Conservation (phyloP, 2,888 invertebrate genomes). For the Cancer borealis region DNA sequence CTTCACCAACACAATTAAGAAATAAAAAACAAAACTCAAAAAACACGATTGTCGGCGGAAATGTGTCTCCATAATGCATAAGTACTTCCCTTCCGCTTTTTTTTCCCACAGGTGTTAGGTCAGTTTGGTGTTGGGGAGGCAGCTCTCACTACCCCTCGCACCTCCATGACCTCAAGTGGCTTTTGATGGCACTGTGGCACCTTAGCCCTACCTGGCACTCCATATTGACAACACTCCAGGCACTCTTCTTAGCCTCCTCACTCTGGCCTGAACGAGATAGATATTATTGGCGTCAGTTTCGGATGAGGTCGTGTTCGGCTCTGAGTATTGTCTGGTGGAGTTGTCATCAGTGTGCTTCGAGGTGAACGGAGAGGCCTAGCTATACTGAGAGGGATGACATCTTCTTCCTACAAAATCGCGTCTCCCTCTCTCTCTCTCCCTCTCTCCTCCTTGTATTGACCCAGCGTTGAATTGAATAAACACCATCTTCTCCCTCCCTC, state of each 20-base stretch:
- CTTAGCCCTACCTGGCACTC: not conserved
- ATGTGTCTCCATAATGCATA: not conserved
- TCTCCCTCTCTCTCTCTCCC: not conserved
- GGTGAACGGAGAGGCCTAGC: too few species aligned
- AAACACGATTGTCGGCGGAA: not conserved
- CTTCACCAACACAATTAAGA: not conserved
- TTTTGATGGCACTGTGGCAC: not conserved
- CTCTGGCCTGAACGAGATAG: too few species aligned
- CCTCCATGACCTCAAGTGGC: not conserved
- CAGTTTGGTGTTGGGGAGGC: not conserved
- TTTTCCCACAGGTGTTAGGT: not conserved
- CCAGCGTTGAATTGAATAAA: too few species aligned
- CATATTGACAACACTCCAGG: not conserved
- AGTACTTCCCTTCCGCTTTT: not conserved
- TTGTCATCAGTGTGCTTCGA: too few species aligned
- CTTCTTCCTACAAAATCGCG: not conserved
- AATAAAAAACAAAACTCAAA: not conserved
- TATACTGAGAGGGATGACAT: too few species aligned
- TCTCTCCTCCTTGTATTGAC: not conserved
- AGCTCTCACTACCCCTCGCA: not conserved
- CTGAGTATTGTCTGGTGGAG: too few species aligned
- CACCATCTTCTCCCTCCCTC: not conserved
- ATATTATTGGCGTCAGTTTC: too few species aligned
- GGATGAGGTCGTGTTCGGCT: too few species aligned
- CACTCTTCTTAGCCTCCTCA: not conserved